Evolutionary conservation across 53 echinoderm and acorn worm species (phyloP), one percentile per base, ranked within the genome.

Genomic region (Echinometra lucunter): DNA sequence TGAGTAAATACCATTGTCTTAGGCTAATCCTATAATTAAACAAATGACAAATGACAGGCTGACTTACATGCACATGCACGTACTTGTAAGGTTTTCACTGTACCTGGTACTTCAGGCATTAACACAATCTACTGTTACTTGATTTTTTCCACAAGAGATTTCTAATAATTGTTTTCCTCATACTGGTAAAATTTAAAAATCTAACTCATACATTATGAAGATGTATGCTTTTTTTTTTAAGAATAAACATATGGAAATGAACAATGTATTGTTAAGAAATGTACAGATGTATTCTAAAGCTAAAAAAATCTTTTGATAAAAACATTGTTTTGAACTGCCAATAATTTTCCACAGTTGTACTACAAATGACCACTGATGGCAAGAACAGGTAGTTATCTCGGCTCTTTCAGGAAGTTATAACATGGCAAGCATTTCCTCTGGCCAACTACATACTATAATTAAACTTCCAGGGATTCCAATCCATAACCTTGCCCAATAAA

Each of bases 371-470:
- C 85, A 85, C 28, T 5, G 85, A 16, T 47, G 28, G 37, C n/a
- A 28, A 0, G 2, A 37, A 85, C 85, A 85, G 49, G 49, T 32
- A 88, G 56, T 49, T 32, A 55, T 49, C 88, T 45, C n/a, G 37
- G 28, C 49, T 89, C 57, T 89, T 58, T 60, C 66, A 91, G 91
- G 91, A 91, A 91, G 91, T 91, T 37, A 91, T 91, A 67, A 91
- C 44, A 90, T 58, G 28, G 66, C 70, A 69, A 40, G 69, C 49
- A 91, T 91, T 91, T 91, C 91, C 91, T 91, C n/a, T 69, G 42
- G 4, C 91, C 45, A 45, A 32, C 91, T 45, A 69, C 44, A 69
- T 30, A 70, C 35, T 91, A 45, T n/a, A n/a, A n/a, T 67, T 89
- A 90, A 55, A 63, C n/a, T 30, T 88, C 81, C 81, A 38, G 40